Conservation (phyloP, 2,888 invertebrate genomes). For the Ormyrus labotus region DNA sequence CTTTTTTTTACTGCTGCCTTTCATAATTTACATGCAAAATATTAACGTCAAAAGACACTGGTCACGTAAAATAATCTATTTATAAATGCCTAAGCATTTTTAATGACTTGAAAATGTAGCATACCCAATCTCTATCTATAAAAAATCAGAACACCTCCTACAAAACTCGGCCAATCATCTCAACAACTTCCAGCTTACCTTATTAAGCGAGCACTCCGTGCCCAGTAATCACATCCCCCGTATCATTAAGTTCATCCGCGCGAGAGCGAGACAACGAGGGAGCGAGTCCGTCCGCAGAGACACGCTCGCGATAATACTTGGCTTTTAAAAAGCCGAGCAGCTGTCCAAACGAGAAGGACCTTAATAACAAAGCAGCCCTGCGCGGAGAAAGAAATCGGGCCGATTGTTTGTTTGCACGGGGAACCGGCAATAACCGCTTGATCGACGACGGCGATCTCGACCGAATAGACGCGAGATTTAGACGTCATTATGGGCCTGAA, state of each 20-base stretch:
- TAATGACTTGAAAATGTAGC: too few relatives aligned
- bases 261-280: too few relatives aligned
- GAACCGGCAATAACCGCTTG: slow-evolving; percentile 61
- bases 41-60: too few relatives aligned
- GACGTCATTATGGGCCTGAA: slow-evolving; percentile 66
- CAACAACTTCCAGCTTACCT: neutral
- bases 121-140: too few relatives aligned
- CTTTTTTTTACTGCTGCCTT: too few relatives aligned
- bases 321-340: slow-evolving; percentile 51
- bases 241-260: too few relatives aligned
- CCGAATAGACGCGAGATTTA: slow-evolving; percentile 55
- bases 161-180: too few relatives aligned
- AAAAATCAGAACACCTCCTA: too few relatives aligned
- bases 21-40: too few relatives aligned
- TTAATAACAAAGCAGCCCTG: slow-evolving; percentile 25
- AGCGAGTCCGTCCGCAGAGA: neutral
- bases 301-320: slow-evolving; percentile 36
- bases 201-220: neutral
- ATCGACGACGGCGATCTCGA: slow-evolving; percentile 58
- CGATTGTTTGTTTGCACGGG: slow-evolving; percentile 66
- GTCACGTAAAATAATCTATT: too few relatives aligned
- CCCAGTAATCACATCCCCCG: neutral
- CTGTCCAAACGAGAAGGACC: slow-evolving; percentile 53
- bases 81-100: too few relatives aligned
- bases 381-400: slow-evolving; percentile 28